Evolutionary conservation across 2,113 vertebrate species (phyloP), one percentile per base, ranked within the genome.

Genomic region (Entelurus aequoreus): DNA sequence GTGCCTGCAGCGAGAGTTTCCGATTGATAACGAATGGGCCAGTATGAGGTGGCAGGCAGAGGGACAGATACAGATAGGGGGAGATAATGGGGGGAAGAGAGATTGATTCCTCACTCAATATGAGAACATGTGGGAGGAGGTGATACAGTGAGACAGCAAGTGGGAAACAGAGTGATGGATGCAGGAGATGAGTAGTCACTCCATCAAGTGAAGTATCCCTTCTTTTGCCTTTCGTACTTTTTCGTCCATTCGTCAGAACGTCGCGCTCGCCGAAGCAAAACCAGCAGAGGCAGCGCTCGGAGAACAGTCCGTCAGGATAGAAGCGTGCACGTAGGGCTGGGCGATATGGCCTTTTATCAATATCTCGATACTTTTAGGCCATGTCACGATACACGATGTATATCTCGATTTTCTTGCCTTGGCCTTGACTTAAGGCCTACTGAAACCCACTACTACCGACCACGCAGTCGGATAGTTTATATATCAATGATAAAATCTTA

Each of bases 101-200:
- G 74, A 85, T 77, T 79, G 80, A 83, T 81, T 82, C 83, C 80
- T 81, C 83, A 76, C 82, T 80, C 77, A 50, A 74, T 64, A 78
- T 77, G 87, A 87, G 81, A 85, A 79, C 62, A 72, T 59, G 80
- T 86, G 82, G 79, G 82, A 81, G 83, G 84, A 83, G 76, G 80
- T 71, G 79, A 82, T 75, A 72, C 77, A 69, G 62, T 54, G 76
- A 69, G 52, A 82, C 67, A 64, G 64, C 74, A 71, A 74, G 81
- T 75, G 77, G 68, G 76, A 72, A 68, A 59, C n/a, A 50, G 67
- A 69, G 75, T 62, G 66, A 65, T 56, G 35, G 78, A 76, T 68
- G 63, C 58, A 76, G 63, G 60, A 55, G 68, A 52, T 50, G 60
- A 75, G 68, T 61, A 66, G 71, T 80, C 68, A 76, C 53, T 75